Base-by-base conservation (phyloP, 2,113 vertebrate genomes). In the Formicarius rufipectus region DNA sequence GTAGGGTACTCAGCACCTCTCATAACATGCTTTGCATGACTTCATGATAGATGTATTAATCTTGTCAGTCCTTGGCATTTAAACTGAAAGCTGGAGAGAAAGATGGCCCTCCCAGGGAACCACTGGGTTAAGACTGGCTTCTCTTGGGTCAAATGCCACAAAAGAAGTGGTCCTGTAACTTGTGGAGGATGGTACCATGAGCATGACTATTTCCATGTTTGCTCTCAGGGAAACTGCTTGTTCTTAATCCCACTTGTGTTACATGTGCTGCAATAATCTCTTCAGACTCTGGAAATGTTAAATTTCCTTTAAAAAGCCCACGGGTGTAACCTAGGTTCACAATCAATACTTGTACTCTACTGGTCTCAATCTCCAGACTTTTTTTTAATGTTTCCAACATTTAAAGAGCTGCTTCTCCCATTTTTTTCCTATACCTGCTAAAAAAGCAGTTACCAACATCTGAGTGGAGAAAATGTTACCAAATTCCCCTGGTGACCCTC, bases 271-370 rank as follows among this genome's bases (percentile, higher is more conserved):
- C 74, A 91, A 89, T 94, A 78, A 86, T 66, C 37, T 96, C 64
- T 95, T 92, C 80, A 82, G 73, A 68, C 28, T 80, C 78, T 96
- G 92, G 84, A 97, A 96, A 96, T 91, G 88, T 96, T 95, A 88
- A 24, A 93, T 95, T 96, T 94, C 74, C 86, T 87, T 90, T 96
- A 90, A 82, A 95, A 95, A 93, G 74, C 80, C 94, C 90, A 42
- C 20, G 21, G 40, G 82, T 80, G 60, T 76, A 89, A 80, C 69
- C 55, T 66, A 72, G 73, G 50, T 0, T 0, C 55, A 91, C 84
- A 97, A 56, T 91, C 77, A 84, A 31, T 95, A 78, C 68, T 77
- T 96, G 84, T 93, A 13, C 56, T 85, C 64, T 45, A 15, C 74
- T 60, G 39, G 49, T 60, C 90, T 77, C 7, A 1, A 44, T 90